A percentile compares a stretch with the other conserved stretches of the same genome.
These are phyloP conservation scores for Argyresthia albistria DNA, from an alignment of 2,888 invertebrate genomes.

Conservation along the genomic window DNA sequence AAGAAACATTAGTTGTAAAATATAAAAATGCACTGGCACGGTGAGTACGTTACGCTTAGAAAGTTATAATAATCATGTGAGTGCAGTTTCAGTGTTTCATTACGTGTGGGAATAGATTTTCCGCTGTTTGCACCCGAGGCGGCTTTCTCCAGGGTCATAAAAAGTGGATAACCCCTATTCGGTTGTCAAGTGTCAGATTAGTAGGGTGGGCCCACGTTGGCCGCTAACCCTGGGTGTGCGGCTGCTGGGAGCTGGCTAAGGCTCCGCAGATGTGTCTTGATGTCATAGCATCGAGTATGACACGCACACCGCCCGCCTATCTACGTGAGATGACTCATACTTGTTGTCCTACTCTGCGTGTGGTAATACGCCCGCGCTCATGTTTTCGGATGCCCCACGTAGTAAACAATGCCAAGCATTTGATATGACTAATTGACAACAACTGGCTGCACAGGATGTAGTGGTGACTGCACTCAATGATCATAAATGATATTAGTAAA, in stretches of 20 bases:
- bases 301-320: conserved; percentile 44
- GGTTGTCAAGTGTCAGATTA: conserved; percentile 63
- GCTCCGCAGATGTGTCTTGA: conserved; percentile 19
- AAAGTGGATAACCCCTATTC: conserved; percentile 50
- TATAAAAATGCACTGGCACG: conserved; percentile 96
- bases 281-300: conserved; percentile 33
- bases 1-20: conserved; percentile 96
- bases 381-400: conserved; percentile 51
- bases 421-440: conserved; percentile 15
- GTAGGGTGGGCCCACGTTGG: conserved; percentile 63
- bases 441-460: neutral
- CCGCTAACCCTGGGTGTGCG: conserved; percentile 17
- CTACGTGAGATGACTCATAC: conserved; percentile 59
- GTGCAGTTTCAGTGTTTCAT: conserved; percentile 6
- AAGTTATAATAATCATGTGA: conserved; percentile 45
- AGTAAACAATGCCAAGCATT: conserved; percentile 42
- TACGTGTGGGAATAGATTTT: conserved; percentile 6
- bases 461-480: neutral
- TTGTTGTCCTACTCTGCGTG: conserved; percentile 40
- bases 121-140: conserved; percentile 13
- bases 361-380: conserved; percentile 55
- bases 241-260: neutral
- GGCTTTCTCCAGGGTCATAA: conserved; percentile 26
- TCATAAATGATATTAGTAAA: conserved; percentile 18
- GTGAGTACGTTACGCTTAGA: conserved; percentile 81